Percentiles rank a stretch among this genome's conserved stretches.
These are phyloP conservation scores for Zaprionus ghesquierei DNA, from an alignment of 1,140 invertebrate species.

Conservation along the genomic window DNA sequence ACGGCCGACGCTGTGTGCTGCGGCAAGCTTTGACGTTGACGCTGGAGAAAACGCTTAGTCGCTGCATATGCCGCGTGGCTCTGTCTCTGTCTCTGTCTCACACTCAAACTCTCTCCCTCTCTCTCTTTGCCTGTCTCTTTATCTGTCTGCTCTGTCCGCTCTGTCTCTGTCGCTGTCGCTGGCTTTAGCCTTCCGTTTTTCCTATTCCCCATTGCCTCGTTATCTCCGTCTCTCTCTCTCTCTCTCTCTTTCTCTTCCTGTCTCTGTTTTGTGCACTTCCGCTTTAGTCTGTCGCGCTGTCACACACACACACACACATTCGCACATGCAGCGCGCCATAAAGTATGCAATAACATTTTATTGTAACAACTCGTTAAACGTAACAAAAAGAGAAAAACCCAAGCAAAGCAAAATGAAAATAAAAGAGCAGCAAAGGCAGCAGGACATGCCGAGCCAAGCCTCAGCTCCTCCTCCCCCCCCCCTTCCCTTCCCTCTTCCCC, in stretches of 20 bases:
- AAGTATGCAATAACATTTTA: constrained; percentile 76
- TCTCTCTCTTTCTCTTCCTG: neutral
- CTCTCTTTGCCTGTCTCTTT: neutral
- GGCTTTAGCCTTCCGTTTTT: neutral
- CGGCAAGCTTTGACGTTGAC: constrained; percentile 35
- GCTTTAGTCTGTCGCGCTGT: constrained; percentile 17
- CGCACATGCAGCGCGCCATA: constrained; percentile 27
- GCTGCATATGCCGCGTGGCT: constrained; percentile 20
- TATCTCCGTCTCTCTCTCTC: constrained; percentile 12
- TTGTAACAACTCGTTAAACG: constrained; percentile 72
- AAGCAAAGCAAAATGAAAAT: constrained; percentile 12
- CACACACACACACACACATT: constrained; percentile 7
- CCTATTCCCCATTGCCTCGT: constrained; percentile 20
- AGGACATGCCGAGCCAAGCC: constrained; percentile 8
- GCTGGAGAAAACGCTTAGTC: constrained; percentile 27
- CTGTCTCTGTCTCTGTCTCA: constrained; percentile 3
- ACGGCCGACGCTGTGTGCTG: constrained; percentile 29
- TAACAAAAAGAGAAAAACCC: constrained; percentile 36
- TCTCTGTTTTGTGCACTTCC: constrained; percentile 40
- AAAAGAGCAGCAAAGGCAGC: neutral
- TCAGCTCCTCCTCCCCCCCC: neutral
- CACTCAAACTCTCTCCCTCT: constrained; percentile 1
- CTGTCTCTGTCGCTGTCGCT: neutral
- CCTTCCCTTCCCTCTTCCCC: neutral
- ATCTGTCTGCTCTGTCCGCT: constrained; percentile 17